Percentiles rank a stretch among this genome's conserved stretches.
phyloP scores from a whole-genome alignment of 2,797 vertebrate species.

The Nyctibius grandis region DNA sequence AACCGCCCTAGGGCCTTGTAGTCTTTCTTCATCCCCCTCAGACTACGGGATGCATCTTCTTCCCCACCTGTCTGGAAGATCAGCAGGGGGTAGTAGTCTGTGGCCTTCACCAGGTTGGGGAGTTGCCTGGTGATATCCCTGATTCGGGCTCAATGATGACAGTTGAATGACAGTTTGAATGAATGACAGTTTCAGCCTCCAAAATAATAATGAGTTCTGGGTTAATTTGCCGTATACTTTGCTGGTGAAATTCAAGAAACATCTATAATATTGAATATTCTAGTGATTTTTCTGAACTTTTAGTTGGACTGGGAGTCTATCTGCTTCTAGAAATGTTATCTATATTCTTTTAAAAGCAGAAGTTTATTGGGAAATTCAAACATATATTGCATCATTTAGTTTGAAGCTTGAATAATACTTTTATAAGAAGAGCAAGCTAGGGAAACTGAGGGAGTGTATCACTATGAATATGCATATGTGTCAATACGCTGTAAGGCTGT shows the following conservation, averaged over 20 bases:
- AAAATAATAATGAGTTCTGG: neutral
- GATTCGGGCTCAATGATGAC: no score
- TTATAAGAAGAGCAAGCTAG: neutral
- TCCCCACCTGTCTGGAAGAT: no score
- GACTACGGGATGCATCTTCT: no score
- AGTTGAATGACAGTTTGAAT: no score
- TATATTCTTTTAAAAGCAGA: neutral
- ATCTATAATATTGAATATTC: neutral
- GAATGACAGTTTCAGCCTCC: neutral
- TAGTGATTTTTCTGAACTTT: neutral
- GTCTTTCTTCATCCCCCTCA: no score
- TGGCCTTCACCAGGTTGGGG: no score
- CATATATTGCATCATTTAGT: neutral
- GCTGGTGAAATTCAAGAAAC: neutral
- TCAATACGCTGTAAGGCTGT: accelerated
- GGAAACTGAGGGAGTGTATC: neutral
- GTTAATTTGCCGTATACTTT: neutral
- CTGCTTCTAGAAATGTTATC: neutral
- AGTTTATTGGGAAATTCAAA: neutral
- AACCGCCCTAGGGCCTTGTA: no score
- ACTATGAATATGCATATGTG: neutral
- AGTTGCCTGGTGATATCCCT: no score
- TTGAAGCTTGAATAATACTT: neutral
- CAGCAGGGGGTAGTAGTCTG: no score
- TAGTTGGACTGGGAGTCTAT: neutral